phyloP scores from a whole-genome alignment of 1,140 invertebrate genomes.

The Hypothenemus hampei region DNA sequence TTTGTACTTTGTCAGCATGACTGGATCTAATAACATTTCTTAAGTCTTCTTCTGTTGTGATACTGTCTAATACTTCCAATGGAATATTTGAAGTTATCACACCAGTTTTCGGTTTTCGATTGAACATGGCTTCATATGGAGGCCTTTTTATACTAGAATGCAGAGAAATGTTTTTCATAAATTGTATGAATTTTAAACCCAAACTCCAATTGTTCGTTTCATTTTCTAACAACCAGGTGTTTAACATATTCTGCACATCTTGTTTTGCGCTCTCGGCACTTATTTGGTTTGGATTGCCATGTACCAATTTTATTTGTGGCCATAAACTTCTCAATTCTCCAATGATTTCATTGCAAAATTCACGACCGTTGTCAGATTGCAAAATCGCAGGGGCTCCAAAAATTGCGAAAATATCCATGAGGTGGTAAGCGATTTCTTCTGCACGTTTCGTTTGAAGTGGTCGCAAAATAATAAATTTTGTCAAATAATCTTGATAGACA shows the following conservation, averaged over 20 bases:
- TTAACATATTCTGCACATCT: conserved; percentile 39
- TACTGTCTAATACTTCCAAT: not conserved
- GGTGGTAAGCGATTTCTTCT: too few relatives aligned
- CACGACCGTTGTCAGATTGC: too few relatives aligned
- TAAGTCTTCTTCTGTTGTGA: conserved; percentile 3
- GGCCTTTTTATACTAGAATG: conserved; percentile 33
- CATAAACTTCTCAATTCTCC: conserved; percentile 1
- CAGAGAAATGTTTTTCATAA: conserved; percentile 37
- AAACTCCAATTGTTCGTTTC: conserved; percentile 34
- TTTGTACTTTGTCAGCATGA: not conserved
- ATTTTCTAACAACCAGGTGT: conserved; percentile 35
- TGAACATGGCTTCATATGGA: conserved; percentile 36
- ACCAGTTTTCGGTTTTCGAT: conserved; percentile 13
- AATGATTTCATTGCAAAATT: not conserved
- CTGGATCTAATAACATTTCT: not conserved
- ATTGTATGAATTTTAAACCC: conserved; percentile 35
- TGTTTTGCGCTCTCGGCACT: conserved; percentile 36
- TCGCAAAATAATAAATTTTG: too few relatives aligned
- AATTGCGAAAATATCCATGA: too few relatives aligned
- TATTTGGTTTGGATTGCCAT: conserved; percentile 41
- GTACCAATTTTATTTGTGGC: conserved; percentile 29
- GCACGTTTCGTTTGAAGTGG: not conserved
- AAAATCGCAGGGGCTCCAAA: too few relatives aligned
- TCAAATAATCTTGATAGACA: not conserved
- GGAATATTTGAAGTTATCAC: not conserved